Base-by-base conservation (phyloP, 2,113 vertebrate species). In the Malurus cyaneus region DNA sequence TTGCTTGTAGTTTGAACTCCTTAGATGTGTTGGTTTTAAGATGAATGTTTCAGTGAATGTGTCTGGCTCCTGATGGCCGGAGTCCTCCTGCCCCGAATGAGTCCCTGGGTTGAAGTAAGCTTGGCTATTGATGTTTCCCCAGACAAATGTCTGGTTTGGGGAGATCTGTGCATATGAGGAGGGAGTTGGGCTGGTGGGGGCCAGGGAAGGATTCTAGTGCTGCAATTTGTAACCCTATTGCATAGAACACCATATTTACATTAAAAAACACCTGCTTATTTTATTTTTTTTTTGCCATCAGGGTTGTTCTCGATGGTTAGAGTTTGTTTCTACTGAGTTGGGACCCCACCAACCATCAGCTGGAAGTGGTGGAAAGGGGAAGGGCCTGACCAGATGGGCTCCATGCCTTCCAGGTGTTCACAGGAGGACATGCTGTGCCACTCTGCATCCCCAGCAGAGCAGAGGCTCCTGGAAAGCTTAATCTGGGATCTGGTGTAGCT, bases 1-100 rank as follows among this genome's bases (percentile, higher is more conserved):
- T 96, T 96, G 96, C 97, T 95, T 94, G 76, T 96, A 94, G 93
- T 78, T 90, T 66, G 61, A 56, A n/a, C 69, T 93, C 85, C 54
- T n/a, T 88, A 93, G 89, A 31, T 71, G 70, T 89, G 78, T 74
- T 88, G 69, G 36, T 93, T 93, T 67, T 31, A 46, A 93, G 70
- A 24, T 69, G n/a, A 87, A 79, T 91, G 89, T 87, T 60, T 49
- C 8, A 13, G 77, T 89, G 77, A 84, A 57, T 53, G 29, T 93
- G 57, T 61, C 89, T 93, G 86, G 80, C 83, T 88, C 28, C 72
- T 42, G 24, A 12, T 60, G 77, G 86, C 89, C 89, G 76, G 86
- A 60, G 39, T 49, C 25, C 6, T 89, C 49, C 73, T 2, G 4
- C 54, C 77, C 77, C 72, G 67, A 14, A 36, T 2, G 11, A 49